Conservation (phyloP, 2,797 vertebrate species). For the Hypotaenidia philippensis region DNA sequence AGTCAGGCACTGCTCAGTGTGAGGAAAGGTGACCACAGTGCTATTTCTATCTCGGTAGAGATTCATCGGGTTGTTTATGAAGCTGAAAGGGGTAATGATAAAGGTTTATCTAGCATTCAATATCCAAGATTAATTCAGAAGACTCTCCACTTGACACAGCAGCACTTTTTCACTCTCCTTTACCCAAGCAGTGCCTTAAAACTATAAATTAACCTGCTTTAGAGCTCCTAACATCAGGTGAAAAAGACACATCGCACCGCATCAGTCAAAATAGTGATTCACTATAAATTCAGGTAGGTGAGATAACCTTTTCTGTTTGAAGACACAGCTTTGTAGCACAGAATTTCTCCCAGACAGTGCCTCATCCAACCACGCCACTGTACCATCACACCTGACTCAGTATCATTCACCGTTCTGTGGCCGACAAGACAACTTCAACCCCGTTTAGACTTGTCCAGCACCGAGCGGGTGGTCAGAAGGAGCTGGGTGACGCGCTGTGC, state of each 20-base stretch:
- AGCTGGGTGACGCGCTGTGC: fast-evolving
- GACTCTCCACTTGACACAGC: background rate
- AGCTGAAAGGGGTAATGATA: background rate
- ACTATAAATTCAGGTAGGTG: background rate
- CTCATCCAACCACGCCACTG: background rate
- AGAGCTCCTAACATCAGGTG: background rate
- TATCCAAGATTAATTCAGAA: background rate
- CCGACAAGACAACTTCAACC: background rate
- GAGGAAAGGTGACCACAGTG: background rate
- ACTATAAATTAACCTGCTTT: background rate
- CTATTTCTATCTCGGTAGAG: background rate
- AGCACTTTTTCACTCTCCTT: background rate
- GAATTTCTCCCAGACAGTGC: background rate
- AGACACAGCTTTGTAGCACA: background rate
- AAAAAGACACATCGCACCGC: background rate
- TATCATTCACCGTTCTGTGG: background rate
- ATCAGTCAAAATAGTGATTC: background rate
- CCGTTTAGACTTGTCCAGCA: background rate
- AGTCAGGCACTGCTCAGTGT: background rate
- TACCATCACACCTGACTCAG: background rate
- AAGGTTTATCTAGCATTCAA: background rate
- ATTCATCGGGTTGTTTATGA: background rate
- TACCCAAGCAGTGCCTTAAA: background rate
- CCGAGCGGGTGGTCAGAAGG: background rate
- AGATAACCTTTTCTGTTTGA: background rate